phyloP scores from a whole-genome alignment of 2,113 vertebrate genomes.

The Lagenorhynchus albirostris region DNA sequence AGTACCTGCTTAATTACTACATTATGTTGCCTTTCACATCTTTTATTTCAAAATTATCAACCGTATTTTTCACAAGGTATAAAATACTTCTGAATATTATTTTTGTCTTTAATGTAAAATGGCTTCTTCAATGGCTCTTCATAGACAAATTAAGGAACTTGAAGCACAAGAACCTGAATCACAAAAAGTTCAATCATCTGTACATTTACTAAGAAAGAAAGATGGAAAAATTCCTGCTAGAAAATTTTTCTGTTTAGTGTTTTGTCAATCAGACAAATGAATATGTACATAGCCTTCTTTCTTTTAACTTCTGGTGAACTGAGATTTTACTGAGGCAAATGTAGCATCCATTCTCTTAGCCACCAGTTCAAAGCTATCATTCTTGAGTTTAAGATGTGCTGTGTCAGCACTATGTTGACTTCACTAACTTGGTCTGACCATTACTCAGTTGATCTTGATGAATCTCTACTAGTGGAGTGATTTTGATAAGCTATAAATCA shows the following conservation, averaged over 20 bases:
- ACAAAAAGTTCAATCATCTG: not conserved
- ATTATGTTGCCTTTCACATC: not conserved
- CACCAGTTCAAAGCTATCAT: not conserved
- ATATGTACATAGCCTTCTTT: not conserved
- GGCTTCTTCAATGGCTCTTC: not conserved
- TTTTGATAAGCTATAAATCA: constrained; percentile 73
- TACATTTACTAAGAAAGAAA: not conserved
- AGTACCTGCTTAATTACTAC: not conserved
- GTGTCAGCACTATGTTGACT: constrained; percentile 51
- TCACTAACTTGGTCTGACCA: not conserved
- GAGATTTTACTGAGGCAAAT: not conserved
- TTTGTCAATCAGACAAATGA: not conserved
- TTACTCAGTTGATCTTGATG: constrained; percentile 62
- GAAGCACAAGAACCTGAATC: not conserved
- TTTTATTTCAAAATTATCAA: constrained; percentile 17
- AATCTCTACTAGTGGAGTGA: constrained; percentile 63
- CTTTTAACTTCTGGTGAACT: not conserved
- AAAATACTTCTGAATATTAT: not conserved
- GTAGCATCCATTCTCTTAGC: not conserved
- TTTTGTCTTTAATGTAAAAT: not conserved
- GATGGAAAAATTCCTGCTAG: not conserved
- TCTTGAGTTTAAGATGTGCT: constrained; percentile 39
- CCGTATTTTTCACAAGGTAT: not conserved
- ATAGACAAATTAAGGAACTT: not conserved
- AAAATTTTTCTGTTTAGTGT: not conserved